Evolutionary conservation across 2,888 invertebrate species (phyloP).

Genomic region (Ochropleura plecta): DNA sequence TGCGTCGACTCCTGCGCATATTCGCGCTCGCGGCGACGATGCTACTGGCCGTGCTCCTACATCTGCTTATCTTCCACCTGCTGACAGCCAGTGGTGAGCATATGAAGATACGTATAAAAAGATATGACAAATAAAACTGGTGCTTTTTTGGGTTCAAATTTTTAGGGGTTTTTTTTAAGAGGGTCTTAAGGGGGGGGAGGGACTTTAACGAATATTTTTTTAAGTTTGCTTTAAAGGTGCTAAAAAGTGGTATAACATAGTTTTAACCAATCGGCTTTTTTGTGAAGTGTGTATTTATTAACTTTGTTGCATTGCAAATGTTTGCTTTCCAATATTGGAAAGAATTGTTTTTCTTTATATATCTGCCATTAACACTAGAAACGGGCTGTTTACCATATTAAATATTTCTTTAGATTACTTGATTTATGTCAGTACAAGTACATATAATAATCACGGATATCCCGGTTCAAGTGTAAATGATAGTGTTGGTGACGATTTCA

Average conservation of each 20-base stretch:
- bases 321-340: background rate
- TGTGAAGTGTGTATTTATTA: background rate
- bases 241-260: background rate
- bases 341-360: background rate
- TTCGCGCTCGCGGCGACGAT: slow-evolving; percentile 65
- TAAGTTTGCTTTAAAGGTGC: too few relatives aligned
- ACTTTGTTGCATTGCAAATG: slow-evolving; percentile 1
- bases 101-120: slow-evolving; percentile 33
- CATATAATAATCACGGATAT: too few relatives aligned
- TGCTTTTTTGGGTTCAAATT: background rate
- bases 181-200: too few relatives aligned
- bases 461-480: too few relatives aligned
- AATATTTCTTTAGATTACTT: too few relatives aligned
- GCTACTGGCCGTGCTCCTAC: slow-evolving; percentile 67
- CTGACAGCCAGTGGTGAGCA: slow-evolving; percentile 65
- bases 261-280: background rate
- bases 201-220: background rate
- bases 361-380: too few relatives aligned
- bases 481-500: too few relatives aligned
- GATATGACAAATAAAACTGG: background rate
- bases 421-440: too few relatives aligned
- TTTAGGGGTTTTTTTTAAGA: background rate
- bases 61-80: slow-evolving; percentile 61
- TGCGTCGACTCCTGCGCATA: slow-evolving; percentile 52
- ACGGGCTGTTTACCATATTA: too few relatives aligned